phyloP scores from a whole-genome alignment of 2,113 vertebrate species.

The Rhynchomys soricoides region DNA sequence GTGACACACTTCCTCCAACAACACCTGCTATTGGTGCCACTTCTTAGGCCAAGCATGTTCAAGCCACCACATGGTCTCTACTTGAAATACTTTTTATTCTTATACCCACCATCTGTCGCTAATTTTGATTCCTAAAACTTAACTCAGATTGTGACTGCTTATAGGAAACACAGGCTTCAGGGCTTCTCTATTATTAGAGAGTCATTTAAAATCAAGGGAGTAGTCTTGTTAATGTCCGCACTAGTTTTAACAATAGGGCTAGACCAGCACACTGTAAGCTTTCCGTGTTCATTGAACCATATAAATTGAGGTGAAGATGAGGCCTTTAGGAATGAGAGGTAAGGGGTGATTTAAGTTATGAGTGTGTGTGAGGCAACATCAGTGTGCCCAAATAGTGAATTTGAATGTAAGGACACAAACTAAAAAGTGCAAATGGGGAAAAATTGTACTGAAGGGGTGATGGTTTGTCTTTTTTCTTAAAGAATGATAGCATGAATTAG shows the following conservation, averaged over 20 bases:
- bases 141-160: neutral
- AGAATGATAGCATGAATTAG: neutral
- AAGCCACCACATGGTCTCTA: too few species aligned
- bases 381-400: neutral
- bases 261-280: neutral
- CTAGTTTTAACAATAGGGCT: neutral
- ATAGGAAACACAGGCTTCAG: neutral
- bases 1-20: too few species aligned
- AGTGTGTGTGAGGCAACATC: neutral
- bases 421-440: neutral
- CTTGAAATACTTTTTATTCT: neutral
- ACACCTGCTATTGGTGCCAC: too few species aligned
- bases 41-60: too few species aligned
- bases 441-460: neutral
- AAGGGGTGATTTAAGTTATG: neutral
- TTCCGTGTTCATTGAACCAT: conserved; percentile 25
- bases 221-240: neutral
- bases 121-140: neutral
- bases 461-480: conserved; percentile 20
- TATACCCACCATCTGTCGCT: neutral
- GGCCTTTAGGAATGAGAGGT: neutral
- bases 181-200: neutral
- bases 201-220: neutral
- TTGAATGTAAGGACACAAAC: neutral
- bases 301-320: neutral